A percentile compares a stretch with the other conserved stretches of the same genome.
These are phyloP conservation scores for Nebria ingens DNA, from an alignment of 1,140 invertebrate species.

Conservation along the genomic window DNA sequence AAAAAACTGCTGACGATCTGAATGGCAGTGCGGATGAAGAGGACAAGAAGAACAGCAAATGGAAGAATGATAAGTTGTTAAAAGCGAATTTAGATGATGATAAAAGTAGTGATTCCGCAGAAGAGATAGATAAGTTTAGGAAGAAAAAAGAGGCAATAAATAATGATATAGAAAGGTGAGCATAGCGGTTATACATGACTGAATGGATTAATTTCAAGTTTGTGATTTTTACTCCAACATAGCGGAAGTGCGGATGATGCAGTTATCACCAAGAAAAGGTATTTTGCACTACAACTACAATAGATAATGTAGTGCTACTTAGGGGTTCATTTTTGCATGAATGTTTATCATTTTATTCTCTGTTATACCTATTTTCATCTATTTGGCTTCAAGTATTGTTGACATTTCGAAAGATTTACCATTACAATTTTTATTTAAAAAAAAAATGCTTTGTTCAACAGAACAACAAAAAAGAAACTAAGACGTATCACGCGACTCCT, in stretches of 20 bases:
- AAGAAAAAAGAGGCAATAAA: slow-evolving; percentile 18
- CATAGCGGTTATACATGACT: not conserved
- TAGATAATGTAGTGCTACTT: too few species aligned
- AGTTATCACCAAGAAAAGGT: not conserved
- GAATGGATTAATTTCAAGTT: too few species aligned
- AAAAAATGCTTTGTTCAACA: not conserved
- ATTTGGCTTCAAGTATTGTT: too few species aligned
- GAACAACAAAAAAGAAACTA: not conserved
- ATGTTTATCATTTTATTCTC: not conserved
- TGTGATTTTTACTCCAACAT: not conserved
- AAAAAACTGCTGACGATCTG: not conserved
- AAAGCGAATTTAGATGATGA: slow-evolving; percentile 16
- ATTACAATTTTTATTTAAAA: not conserved
- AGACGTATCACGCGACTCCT: not conserved
- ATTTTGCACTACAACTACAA: too few species aligned
- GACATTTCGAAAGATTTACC: too few species aligned
- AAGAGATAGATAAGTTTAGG: slow-evolving; percentile 18
- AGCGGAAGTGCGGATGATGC: not conserved
- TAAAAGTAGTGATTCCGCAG: slow-evolving; percentile 22
- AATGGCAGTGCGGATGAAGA: too few species aligned
- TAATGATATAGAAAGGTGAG: slow-evolving; percentile 14
- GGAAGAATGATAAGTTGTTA: slow-evolving; percentile 17
- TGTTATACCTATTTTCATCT: too few species aligned
- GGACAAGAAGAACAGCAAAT: slow-evolving; percentile 12
- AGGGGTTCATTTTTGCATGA: too few species aligned